Evolutionary conservation across 1,140 invertebrate genomes (phyloP).

Genomic region (Anoplophora glabripennis): DNA sequence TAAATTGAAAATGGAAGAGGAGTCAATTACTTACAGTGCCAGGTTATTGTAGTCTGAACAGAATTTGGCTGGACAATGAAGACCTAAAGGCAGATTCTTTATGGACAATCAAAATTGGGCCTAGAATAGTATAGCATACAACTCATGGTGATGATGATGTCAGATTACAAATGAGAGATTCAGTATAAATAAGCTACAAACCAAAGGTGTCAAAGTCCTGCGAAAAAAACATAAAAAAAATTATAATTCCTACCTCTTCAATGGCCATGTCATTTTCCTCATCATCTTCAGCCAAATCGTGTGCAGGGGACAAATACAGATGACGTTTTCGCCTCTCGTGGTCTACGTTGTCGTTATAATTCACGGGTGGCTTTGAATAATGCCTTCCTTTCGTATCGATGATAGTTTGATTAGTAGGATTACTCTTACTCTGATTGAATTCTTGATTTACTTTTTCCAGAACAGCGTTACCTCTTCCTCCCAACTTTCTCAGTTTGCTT

Average conservation of each 20-base stretch:
- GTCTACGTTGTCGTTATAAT: slow-evolving; percentile 41
- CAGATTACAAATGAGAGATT: no score
- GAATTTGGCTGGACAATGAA: no score
- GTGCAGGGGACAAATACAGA: slow-evolving; percentile 46
- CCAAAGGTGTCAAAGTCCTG: no score
- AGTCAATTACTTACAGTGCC: no score
- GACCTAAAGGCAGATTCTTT: no score
- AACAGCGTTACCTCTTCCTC: slow-evolving; percentile 54
- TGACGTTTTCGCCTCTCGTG: slow-evolving; percentile 41
- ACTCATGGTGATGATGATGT: no score
- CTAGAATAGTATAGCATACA: no score
- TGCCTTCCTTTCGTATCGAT: slow-evolving; percentile 37
- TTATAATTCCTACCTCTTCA: slow-evolving; percentile 56
- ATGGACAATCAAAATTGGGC: no score
- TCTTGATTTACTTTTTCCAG: slow-evolving; percentile 52
- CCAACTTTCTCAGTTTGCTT: slow-evolving; percentile 55
- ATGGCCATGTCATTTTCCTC: slow-evolving; percentile 58
- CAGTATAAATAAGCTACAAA: no score
- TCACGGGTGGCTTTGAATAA: slow-evolving; percentile 39
- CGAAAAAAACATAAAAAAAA: no score
- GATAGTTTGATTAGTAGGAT: slow-evolving; percentile 10
- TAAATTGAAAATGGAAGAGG: no score
- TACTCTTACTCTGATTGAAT: slow-evolving; percentile 31
- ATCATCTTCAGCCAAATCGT: slow-evolving; percentile 57
- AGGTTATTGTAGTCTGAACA: no score